These are phyloP conservation scores for Pterostichus madidus DNA, from an alignment of 2,888 invertebrate species.

Conservation along the genomic window DNA sequence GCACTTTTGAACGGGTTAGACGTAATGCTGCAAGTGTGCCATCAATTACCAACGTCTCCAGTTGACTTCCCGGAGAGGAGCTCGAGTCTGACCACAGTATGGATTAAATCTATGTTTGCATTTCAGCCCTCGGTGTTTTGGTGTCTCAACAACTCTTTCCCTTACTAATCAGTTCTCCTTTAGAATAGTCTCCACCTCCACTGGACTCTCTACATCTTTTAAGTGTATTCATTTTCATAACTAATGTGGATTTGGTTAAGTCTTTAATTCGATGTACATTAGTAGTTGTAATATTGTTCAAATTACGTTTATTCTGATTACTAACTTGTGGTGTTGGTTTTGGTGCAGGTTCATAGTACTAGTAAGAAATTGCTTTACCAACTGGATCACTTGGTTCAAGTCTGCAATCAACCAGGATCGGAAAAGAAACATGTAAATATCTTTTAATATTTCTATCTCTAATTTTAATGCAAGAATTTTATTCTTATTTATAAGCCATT, in stretches of 20 bases:
- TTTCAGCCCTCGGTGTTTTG: slow-evolving; percentile 67
- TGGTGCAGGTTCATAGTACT: slow-evolving; percentile 92
- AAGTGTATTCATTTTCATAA: slow-evolving; percentile 56
- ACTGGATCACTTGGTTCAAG: slow-evolving; percentile 96
- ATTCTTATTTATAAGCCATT: no score
- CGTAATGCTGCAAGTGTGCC: slow-evolving; percentile 84
- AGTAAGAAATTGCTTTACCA: slow-evolving; percentile 97
- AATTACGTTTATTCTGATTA: slow-evolving; percentile 39
- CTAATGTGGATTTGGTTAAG: slow-evolving; percentile 59
- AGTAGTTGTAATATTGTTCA: slow-evolving; percentile 60
- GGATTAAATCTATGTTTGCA: slow-evolving; percentile 68
- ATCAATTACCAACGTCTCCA: slow-evolving; percentile 77
- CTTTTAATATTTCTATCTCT: slow-evolving; percentile 66
- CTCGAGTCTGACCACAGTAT: slow-evolving; percentile 74
- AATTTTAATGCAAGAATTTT: slow-evolving; percentile 58
- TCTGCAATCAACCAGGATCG: slow-evolving; percentile 95
- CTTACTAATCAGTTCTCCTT: slow-evolving; percentile 54
- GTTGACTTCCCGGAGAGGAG: slow-evolving; percentile 72
- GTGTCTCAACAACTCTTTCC: slow-evolving; percentile 64
- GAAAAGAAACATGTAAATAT: slow-evolving; percentile 87
- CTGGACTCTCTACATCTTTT: slow-evolving; percentile 59
- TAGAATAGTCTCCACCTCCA: slow-evolving; percentile 53
- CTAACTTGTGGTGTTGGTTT: slow-evolving; percentile 74
- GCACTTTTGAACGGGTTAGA: slow-evolving; percentile 83
- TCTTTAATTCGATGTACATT: slow-evolving; percentile 59